Evolutionary conservation across 1,140 invertebrate genomes (phyloP), one percentile per base, ranked within the genome.

Genomic region (Neomicropteryx cornuta): DNA sequence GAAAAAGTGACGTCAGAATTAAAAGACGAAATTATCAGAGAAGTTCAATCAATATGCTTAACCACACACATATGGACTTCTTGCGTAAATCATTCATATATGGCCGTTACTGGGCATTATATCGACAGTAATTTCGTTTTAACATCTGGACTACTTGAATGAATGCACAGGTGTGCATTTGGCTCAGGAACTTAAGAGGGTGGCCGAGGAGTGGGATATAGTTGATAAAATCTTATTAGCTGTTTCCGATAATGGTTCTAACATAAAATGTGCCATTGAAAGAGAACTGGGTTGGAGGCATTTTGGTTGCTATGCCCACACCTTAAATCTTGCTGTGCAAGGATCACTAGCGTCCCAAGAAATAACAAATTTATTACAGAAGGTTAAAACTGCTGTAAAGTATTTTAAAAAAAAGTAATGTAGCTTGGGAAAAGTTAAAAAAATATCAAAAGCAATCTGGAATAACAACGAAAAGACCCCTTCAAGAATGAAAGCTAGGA

Each of bases 21-120:
- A 13, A 27, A 27, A 27, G 13, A 8, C 8, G 23, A 43, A 30
- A 21, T 18, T 22, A 14, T 36, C 8, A n/a, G 21, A 39, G 3
- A 19, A 28, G 21, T 18, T 2, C 8, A 32, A 24, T 22, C 13
- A 8, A 39, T 50, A 13, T 39, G 33, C 31, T 8, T 50, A 18
- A 51, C 44, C 10, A 51, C 47, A 11, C 41, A 50, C 33, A 41
- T 30, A 16, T 51, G 49, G 49, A 47, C 45, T 11, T 51, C 47
- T 14, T 30, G 23, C 18, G 42, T 28, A 6, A 43, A 20, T 8
- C 42, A 51, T 23, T 36, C 18, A 18, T 50, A 36, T 41, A 27
- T 47, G 16, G 40, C 42, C 2, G 21, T 49, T 11, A 48, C 47
- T 18, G 38, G 16, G n/a, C 49, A 51, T 42, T 51, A 37, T 38